Evolutionary conservation across 64 coral and sea anemone species (phyloP).

Genomic region (Hydrozoanthus tunicans): DNA sequence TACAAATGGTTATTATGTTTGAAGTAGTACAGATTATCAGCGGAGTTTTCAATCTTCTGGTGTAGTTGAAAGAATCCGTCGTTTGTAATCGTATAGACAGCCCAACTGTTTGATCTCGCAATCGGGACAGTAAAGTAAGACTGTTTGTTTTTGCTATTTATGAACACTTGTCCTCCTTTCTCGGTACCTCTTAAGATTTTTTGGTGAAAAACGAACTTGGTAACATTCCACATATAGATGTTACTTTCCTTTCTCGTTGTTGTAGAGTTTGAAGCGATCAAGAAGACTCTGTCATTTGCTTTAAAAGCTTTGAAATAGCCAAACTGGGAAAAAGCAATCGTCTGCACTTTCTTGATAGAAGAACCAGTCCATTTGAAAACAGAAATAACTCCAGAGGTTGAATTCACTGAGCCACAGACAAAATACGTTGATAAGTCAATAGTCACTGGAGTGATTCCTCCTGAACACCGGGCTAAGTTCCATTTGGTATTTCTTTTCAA

Average conservation of each 20-base stretch:
- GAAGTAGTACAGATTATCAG: background rate
- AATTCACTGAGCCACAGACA: background rate
- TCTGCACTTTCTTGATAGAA: background rate
- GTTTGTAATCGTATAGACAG: background rate
- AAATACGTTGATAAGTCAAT: conserved; percentile 16
- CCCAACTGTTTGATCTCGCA: background rate
- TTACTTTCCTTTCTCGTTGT: background rate
- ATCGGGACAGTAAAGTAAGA: background rate
- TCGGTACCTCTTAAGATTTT: background rate
- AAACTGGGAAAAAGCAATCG: background rate
- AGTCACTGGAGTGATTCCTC: background rate
- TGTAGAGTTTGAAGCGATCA: background rate
- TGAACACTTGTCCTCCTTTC: background rate
- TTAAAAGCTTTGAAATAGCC: background rate
- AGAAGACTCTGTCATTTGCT: conserved; percentile 12
- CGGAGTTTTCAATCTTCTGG: background rate
- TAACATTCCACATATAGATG: conserved; percentile 5
- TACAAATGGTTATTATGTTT: background rate
- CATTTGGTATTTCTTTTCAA: background rate
- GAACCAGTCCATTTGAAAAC: conserved; percentile 14
- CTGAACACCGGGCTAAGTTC: background rate
- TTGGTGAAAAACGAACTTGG: conserved; percentile 5
- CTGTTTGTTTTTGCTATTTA: background rate
- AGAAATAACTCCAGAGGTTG: background rate
- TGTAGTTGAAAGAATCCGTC: conserved; percentile 1